phyloP scores from a whole-genome alignment of 2,888 invertebrate genomes.

The Baccha elongata region DNA sequence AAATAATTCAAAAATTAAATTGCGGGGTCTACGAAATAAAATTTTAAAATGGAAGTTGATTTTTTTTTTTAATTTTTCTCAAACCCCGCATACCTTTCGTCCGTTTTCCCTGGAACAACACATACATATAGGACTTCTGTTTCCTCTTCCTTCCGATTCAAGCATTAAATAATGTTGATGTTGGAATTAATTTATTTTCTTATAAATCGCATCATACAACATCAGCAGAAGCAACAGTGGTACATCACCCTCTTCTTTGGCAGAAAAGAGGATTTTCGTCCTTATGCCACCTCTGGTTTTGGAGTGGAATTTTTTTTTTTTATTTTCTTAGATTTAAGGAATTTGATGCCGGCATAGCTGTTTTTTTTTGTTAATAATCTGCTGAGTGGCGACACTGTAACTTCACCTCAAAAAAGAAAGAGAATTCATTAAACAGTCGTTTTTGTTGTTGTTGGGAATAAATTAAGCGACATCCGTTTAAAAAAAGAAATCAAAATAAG shows the following conservation, averaged over 20 bases:
- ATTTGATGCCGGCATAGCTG: not conserved
- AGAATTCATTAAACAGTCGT: conserved; percentile 1
- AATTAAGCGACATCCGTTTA: conserved; percentile 70
- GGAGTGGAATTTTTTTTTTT: conserved; percentile 8
- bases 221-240: conserved; percentile 1
- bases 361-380: conserved; percentile 63
- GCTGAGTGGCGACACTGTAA: conserved; percentile 66
- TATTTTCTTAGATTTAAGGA: conserved; percentile 25
- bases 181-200: conserved; percentile 71
- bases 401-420: conserved; percentile 53
- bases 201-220: conserved; percentile 19
- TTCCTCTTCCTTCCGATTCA: conserved; percentile 52
- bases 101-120: not conserved
- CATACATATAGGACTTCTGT: conserved; percentile 2
- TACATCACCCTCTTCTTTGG: conserved; percentile 14
- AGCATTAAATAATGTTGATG: conserved; percentile 68
- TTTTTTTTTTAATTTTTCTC: conserved; percentile 30
- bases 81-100: too few species aligned
- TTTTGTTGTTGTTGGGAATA: conserved; percentile 41
- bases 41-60: conserved; percentile 41
- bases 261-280: conserved; percentile 14
- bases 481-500: conserved; percentile 67
- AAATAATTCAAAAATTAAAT: conserved; percentile 41
- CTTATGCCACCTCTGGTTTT: conserved; percentile 31
- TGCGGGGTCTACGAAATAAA: conserved; percentile 50